These are phyloP conservation scores for Coenonympha glycerion DNA, from an alignment of 2,888 invertebrate genomes.

Conservation along the genomic window DNA sequence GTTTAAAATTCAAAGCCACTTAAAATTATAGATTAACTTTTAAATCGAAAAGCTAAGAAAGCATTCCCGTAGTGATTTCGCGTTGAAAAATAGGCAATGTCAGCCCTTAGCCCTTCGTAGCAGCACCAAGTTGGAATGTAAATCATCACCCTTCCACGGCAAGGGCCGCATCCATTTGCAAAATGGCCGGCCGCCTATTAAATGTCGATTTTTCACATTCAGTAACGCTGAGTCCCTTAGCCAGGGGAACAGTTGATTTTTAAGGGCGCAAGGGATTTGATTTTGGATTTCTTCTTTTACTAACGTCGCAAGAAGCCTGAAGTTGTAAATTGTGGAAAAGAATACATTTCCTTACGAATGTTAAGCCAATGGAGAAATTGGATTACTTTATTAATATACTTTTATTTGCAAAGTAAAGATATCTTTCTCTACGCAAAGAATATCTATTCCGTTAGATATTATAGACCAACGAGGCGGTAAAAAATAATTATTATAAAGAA, in stretches of 20 bases:
- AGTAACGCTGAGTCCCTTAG: slow-evolving; percentile 36
- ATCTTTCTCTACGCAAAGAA: too few species aligned
- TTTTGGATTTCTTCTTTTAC: slow-evolving; percentile 9
- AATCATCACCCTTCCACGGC: slow-evolving; percentile 44
- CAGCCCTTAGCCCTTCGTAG: slow-evolving; percentile 28
- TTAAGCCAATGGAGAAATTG: too few species aligned
- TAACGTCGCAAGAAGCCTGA: neutral
- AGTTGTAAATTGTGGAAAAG: too few species aligned
- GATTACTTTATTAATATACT: too few species aligned
- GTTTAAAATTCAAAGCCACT: too few species aligned
- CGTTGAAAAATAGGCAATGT: slow-evolving; percentile 19
- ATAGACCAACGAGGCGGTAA: too few species aligned
- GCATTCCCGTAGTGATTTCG: slow-evolving; percentile 12
- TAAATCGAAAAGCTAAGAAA: neutral
- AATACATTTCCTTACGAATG: too few species aligned
- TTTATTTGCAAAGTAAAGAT: too few species aligned
- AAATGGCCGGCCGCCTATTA: slow-evolving; percentile 65
- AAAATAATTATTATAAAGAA: too few species aligned
- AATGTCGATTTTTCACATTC: slow-evolving; percentile 71
- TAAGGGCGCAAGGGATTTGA: slow-evolving; percentile 24
- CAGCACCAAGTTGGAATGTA: slow-evolving; percentile 32
- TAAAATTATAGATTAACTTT: neutral
- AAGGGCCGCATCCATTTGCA: slow-evolving; percentile 43
- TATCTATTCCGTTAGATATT: too few species aligned
- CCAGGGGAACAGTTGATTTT: slow-evolving; percentile 44